These are phyloP conservation scores for Tympanoctomys barrerae DNA, from an alignment of 2,797 vertebrate species.

Conservation along the genomic window DNA sequence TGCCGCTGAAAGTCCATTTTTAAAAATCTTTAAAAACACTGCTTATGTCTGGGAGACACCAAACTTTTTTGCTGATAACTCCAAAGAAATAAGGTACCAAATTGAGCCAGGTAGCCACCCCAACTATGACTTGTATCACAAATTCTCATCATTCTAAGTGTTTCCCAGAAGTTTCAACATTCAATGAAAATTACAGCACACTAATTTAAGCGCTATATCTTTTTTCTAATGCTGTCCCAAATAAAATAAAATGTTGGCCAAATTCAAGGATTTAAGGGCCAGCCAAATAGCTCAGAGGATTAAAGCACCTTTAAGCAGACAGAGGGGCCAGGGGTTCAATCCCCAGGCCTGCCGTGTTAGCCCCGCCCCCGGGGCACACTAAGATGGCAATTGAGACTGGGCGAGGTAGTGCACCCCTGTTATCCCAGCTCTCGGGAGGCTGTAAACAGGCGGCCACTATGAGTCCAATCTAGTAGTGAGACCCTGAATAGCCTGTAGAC, in stretches of 20 bases:
- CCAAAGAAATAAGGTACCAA: background rate
- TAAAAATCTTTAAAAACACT: background rate
- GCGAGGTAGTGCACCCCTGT: no score
- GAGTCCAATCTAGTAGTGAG: no score
- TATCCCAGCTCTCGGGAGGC: no score
- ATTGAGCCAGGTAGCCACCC: background rate
- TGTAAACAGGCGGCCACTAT: no score
- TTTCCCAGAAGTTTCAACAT: slow-evolving; percentile 21
- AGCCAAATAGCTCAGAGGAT: no score
- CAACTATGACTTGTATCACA: background rate
- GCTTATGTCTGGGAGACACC: background rate
- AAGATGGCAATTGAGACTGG: no score
- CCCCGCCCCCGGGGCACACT: no score
- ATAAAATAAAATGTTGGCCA: slow-evolving; percentile 7
- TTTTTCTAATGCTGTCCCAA: slow-evolving; percentile 11
- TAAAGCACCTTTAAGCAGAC: no score
- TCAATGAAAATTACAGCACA: slow-evolving; percentile 30
- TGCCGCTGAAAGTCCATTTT: background rate
- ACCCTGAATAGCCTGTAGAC: no score
- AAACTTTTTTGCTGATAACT: slow-evolving; percentile 10
- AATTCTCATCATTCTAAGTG: background rate
- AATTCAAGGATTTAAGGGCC: background rate
- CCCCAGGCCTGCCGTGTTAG: no score
- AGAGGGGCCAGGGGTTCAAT: no score
- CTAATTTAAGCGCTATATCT: background rate